Conservation (phyloP, 2,797 vertebrate species). For the Muraenolepis orangiensis region DNA sequence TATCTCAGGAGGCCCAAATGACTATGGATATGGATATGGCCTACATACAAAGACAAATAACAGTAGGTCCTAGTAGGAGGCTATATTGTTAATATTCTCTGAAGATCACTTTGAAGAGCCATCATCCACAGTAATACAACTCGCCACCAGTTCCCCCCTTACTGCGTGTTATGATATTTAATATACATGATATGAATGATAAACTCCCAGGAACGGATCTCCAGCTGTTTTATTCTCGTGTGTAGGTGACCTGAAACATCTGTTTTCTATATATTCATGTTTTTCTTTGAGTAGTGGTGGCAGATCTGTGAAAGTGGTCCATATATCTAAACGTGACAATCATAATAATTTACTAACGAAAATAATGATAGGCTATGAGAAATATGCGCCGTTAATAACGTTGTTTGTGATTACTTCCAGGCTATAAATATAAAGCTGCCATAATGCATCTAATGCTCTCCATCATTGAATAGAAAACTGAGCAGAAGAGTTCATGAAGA, state of each 20-base stretch:
- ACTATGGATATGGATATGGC: background rate
- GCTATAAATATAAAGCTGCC: no score
- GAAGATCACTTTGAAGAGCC: background rate
- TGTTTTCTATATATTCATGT: slow-evolving; percentile 40
- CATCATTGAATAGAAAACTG: no score
- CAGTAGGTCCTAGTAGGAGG: background rate
- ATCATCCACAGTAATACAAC: background rate
- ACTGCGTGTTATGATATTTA: background rate
- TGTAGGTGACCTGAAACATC: slow-evolving; percentile 65
- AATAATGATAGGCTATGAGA: no score
- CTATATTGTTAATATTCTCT: background rate
- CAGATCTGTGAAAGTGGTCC: no score
- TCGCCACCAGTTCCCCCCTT: background rate
- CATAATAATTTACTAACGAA: no score
- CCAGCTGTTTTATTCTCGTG: slow-evolving; percentile 12
- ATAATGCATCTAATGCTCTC: no score
- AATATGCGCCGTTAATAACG: no score
- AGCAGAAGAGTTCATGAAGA: no score
- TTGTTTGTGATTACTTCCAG: no score
- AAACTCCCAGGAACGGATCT: background rate
- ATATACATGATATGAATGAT: no score
- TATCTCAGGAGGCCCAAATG: background rate
- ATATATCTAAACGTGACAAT: no score
- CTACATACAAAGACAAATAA: background rate
- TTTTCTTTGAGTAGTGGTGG: no score